phyloP scores from a whole-genome alignment of 2,113 vertebrate species.

The Columbina picui region DNA sequence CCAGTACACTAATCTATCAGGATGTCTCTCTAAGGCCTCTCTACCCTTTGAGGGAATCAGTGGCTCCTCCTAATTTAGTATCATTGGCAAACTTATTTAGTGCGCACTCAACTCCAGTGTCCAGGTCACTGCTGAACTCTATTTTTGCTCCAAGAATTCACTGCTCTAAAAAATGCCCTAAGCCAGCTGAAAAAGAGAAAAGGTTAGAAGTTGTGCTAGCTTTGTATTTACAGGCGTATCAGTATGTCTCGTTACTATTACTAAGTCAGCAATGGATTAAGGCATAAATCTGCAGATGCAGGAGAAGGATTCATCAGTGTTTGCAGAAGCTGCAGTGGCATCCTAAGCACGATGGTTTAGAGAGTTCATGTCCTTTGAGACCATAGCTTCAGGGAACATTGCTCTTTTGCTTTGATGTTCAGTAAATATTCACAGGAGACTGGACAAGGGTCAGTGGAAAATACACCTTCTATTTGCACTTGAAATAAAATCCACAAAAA shows the following conservation, averaged over 20 bases:
- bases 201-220: background rate
- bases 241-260: background rate
- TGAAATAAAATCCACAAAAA: background rate
- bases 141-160: background rate
- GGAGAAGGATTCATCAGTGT: background rate
- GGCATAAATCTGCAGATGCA: background rate
- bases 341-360: background rate
- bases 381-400: background rate
- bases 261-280: conserved; percentile 27
- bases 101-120: background rate
- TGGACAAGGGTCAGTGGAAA: background rate
- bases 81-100: background rate
- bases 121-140: background rate
- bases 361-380: conserved; percentile 8
- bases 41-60: background rate
- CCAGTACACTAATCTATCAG: background rate
- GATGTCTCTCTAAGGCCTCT: background rate
- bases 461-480: background rate
- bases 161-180: background rate
- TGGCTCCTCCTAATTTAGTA: background rate
- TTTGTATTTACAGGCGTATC: background rate
- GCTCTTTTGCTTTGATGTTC: conserved; percentile 9
- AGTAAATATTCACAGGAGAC: background rate
- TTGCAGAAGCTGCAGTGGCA: background rate
- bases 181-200: background rate